Percentiles rank a stretch among this genome's conserved stretches.
phyloP scores from a whole-genome alignment of 2,888 invertebrate species.

The Acronicta leporina region DNA sequence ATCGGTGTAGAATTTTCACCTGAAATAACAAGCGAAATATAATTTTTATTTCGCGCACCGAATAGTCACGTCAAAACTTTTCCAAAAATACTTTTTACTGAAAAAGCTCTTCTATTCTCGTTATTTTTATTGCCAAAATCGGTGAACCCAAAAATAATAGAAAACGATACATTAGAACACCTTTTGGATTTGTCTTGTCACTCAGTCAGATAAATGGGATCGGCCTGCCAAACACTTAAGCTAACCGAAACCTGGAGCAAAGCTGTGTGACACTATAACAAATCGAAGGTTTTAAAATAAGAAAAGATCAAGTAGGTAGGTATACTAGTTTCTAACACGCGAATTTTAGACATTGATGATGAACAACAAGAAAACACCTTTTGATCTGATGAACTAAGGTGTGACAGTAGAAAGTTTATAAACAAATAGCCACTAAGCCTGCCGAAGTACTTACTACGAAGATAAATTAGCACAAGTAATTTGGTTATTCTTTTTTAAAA shows the following conservation, averaged over 20 bases:
- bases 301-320: no score
- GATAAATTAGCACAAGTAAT: no score
- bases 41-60: constrained; percentile 7
- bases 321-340: no score
- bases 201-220: constrained; percentile 12
- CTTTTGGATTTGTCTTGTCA: constrained; percentile 18
- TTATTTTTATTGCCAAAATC: not conserved
- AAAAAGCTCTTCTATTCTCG: not conserved
- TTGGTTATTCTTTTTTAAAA: no score
- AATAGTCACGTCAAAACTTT: not conserved
- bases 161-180: constrained; percentile 6
- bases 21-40: constrained; percentile 5
- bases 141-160: constrained; percentile 9
- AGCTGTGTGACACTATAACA: not conserved
- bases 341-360: no score
- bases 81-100: not conserved
- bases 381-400: no score
- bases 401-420: no score
- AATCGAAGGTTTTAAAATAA: no score
- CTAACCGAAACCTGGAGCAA: not conserved
- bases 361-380: no score
- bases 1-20: constrained; percentile 8
- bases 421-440: no score
- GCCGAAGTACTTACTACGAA: no score
- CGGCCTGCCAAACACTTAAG: not conserved